Percentiles rank a stretch among this genome's conserved stretches.
phyloP scores from a whole-genome alignment of 2,797 vertebrate species.

The Clarias fuscus region DNA sequence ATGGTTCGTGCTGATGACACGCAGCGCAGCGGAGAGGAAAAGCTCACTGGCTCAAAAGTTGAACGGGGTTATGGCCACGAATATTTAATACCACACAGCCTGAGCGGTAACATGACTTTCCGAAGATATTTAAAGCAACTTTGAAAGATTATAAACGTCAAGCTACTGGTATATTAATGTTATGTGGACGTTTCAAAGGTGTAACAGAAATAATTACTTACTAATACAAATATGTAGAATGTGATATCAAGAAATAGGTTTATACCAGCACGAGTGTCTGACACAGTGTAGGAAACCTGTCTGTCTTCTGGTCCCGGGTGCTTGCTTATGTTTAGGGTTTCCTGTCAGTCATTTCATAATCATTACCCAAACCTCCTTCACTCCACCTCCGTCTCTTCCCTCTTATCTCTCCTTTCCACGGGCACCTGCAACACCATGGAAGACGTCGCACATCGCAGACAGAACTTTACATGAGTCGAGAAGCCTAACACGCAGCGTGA shows the following conservation, averaged over 20 bases:
- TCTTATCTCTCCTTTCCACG: conserved; percentile 14
- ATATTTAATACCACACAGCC: not conserved
- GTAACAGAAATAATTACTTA: not conserved
- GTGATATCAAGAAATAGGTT: not conserved
- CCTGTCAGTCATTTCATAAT: conserved; percentile 6
- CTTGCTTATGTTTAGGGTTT: not conserved
- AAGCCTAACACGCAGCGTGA: not conserved
- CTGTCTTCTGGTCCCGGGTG: not conserved
- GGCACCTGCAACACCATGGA: not conserved
- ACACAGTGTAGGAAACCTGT: not conserved
- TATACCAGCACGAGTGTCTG: not conserved
- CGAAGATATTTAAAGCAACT: not conserved
- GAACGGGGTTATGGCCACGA: not conserved
- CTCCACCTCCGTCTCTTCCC: conserved; percentile 16
- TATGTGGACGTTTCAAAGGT: not conserved
- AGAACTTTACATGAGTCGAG: not conserved
- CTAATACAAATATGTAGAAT: not conserved
- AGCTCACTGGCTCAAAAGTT: conserved; percentile 4
- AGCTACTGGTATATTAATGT: not conserved
- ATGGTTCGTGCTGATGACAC: conserved; percentile 33
- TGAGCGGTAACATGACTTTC: not conserved
- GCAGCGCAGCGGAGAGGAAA: conserved; percentile 19
- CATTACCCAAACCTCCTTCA: not conserved
- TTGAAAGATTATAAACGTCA: too few species aligned
- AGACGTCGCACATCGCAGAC: not conserved